Conservation (phyloP, 1,140 invertebrate genomes). For the Neelides sp. region DNA sequence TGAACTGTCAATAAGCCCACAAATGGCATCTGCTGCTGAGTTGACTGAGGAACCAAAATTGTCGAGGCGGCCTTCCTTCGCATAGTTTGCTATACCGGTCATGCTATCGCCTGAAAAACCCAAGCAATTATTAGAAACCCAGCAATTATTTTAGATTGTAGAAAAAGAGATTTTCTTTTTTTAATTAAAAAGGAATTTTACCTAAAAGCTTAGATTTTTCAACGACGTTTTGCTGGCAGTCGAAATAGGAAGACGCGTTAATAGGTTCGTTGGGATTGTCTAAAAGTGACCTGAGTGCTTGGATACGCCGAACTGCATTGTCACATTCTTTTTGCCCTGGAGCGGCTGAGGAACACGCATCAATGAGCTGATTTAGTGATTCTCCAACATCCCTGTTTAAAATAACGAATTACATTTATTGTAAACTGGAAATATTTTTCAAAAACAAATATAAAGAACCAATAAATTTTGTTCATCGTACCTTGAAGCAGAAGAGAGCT, state of each 20-base stretch:
- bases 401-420: slow-evolving; percentile 3
- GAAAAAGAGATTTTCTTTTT: background rate
- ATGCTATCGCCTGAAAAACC: slow-evolving; percentile 61
- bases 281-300: slow-evolving; percentile 65
- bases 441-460: too few relatives aligned
- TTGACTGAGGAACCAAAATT: slow-evolving; percentile 75
- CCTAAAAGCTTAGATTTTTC: slow-evolving; percentile 76
- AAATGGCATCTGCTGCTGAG: slow-evolving; percentile 72
- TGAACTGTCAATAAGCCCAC: slow-evolving; percentile 67
- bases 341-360: slow-evolving; percentile 66
- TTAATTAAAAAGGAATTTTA: slow-evolving; percentile 30
- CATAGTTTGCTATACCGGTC: slow-evolving; percentile 84
- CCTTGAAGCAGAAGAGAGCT: slow-evolving; percentile 69
- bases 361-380: slow-evolving; percentile 78
- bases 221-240: slow-evolving; percentile 84
- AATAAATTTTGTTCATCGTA: slow-evolving; percentile 31
- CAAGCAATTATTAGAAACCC: slow-evolving; percentile 6
- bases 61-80: slow-evolving; percentile 74
- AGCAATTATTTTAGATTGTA: background rate
- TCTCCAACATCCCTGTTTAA: slow-evolving; percentile 61
- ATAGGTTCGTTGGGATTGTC: slow-evolving; percentile 79
- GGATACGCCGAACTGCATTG: slow-evolving; percentile 85
- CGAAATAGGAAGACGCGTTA: slow-evolving; percentile 80
- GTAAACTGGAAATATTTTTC: background rate
- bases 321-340: slow-evolving; percentile 92